Evolutionary conservation across 2,888 invertebrate species (phyloP).

Genomic region (Acronicta alni): DNA sequence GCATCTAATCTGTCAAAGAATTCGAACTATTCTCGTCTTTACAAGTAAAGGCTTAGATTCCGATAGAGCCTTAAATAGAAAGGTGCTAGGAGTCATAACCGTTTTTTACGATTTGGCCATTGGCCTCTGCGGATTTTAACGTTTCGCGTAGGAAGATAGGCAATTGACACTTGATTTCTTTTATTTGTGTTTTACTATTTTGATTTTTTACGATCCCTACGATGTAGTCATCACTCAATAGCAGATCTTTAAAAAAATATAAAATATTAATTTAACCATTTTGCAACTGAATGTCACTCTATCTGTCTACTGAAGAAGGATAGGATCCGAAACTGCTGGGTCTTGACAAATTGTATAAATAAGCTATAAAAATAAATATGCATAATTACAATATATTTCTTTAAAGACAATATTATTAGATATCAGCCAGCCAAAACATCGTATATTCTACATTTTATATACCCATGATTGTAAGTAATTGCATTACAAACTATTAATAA

Average conservation of each 20-base stretch:
- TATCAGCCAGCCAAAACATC: too few relatives aligned
- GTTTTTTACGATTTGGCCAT: conserved; percentile 45
- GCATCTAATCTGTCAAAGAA: background rate
- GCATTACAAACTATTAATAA: conserved; percentile 24
- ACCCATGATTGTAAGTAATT: conserved; percentile 8
- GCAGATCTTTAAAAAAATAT: too few relatives aligned
- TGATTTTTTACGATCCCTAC: conserved; percentile 18
- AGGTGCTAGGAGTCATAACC: conserved; percentile 29
- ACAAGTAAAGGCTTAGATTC: conserved; percentile 11
- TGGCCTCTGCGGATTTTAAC: conserved; percentile 37
- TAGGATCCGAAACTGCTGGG: too few relatives aligned
- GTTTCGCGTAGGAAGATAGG: conserved; percentile 43
- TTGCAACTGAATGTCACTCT: too few relatives aligned
- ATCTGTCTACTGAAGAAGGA: too few relatives aligned
- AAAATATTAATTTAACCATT: too few relatives aligned
- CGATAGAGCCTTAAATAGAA: conserved; percentile 33
- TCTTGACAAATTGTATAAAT: too few relatives aligned
- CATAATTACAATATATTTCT: too few relatives aligned
- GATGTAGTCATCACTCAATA: background rate
- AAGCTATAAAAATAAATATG: too few relatives aligned
- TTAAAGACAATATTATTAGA: too few relatives aligned
- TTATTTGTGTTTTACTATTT: conserved; percentile 30
- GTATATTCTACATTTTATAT: too few relatives aligned
- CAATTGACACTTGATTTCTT: conserved; percentile 40
- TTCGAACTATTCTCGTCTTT: background rate